Conservation (phyloP, 2,797 vertebrate genomes). For the Lutjanus campechanus region DNA sequence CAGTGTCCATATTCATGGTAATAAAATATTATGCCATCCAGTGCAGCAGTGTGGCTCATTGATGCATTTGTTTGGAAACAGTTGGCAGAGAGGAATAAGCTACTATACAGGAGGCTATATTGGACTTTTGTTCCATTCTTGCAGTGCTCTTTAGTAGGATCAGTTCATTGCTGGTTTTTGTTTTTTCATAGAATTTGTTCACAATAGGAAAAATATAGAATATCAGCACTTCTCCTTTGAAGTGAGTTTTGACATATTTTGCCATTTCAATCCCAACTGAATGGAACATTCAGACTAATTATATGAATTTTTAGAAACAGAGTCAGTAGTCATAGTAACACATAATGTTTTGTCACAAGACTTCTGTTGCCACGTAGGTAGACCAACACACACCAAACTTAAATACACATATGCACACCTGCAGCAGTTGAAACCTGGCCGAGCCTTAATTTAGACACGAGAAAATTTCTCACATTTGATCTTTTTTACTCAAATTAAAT, state of each 20-base stretch:
- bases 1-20: neutral
- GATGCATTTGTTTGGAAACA: neutral
- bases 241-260: neutral
- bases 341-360: neutral
- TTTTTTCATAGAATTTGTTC: neutral
- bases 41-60: neutral
- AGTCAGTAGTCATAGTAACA: conserved; percentile 8
- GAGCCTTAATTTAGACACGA: conserved; percentile 30
- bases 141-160: neutral
- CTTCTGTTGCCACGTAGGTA: neutral
- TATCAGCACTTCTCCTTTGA: neutral
- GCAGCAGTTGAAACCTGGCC: conserved; percentile 19
- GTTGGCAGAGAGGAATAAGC: neutral
- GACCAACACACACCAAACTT: neutral
- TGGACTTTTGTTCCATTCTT: neutral
- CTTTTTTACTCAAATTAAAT: conserved; percentile 32
- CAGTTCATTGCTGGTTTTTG: conserved; percentile 15
- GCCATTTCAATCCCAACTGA: neutral
- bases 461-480: conserved; percentile 27
- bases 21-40: conserved; percentile 1
- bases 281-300: neutral
- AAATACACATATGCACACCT: neutral
- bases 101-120: neutral
- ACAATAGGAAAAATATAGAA: neutral
- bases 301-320: neutral